Evolutionary conservation across 2,113 vertebrate species (phyloP).

Genomic region (Indicator indicator): DNA sequence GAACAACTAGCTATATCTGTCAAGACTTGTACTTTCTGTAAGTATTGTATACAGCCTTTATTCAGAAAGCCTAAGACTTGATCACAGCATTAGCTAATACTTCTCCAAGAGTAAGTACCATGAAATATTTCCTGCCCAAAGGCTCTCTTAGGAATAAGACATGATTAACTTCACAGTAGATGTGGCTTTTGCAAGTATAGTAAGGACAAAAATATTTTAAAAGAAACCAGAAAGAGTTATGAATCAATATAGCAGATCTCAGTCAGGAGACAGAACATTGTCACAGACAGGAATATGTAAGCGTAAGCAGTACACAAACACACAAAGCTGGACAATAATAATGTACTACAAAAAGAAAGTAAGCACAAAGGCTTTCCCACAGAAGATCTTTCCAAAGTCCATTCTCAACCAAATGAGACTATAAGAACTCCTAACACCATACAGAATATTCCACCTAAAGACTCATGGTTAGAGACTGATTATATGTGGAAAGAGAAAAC

Average conservation of each 20-base stretch:
- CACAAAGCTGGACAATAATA: neutral
- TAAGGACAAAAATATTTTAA: neutral
- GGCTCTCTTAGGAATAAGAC: neutral
- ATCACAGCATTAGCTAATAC: neutral
- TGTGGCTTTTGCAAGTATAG: neutral
- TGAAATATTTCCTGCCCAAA: neutral
- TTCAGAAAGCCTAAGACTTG: neutral
- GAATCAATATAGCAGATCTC: slow-evolving; percentile 8
- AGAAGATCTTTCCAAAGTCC: neutral
- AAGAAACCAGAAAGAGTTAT: neutral
- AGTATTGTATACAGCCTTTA: neutral
- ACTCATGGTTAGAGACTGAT: neutral
- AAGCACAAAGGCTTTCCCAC: neutral
- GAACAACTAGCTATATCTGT: neutral
- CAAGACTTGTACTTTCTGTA: neutral
- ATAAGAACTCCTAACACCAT: neutral
- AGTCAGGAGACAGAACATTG: neutral
- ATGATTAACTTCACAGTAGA: neutral
- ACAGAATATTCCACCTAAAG: neutral
- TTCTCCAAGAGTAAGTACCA: neutral
- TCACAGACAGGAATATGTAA: neutral
- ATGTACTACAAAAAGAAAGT: slow-evolving; percentile 26
- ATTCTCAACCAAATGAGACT: neutral
- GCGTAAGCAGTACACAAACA: neutral
- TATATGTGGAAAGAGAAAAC: neutral